These are phyloP conservation scores for Linurgus olivaceus DNA, from an alignment of 2,797 vertebrate genomes.

Conservation along the genomic window DNA sequence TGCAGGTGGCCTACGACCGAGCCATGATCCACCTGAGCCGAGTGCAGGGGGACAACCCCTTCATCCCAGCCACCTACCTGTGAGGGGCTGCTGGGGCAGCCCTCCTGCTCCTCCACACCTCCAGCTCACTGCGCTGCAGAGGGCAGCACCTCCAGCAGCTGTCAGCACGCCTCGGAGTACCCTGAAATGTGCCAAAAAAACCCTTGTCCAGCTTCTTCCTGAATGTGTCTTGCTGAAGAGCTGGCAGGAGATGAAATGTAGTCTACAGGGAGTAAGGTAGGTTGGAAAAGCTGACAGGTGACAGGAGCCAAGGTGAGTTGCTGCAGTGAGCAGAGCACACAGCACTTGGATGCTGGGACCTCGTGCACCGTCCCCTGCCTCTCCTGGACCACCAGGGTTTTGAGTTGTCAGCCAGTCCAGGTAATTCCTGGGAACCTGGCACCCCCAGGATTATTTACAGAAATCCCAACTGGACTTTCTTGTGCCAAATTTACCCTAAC, in stretches of 20 bases:
- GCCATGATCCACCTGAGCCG: constrained; percentile 95
- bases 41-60: constrained; percentile 88
- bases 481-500: constrained; percentile 74
- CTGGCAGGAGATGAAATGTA: constrained; percentile 35
- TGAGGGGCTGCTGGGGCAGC: constrained; percentile 56
- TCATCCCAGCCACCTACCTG: constrained; percentile 86
- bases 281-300: neutral
- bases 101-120: neutral
- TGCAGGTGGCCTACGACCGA: constrained; percentile 96
- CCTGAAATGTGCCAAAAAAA: constrained; percentile 72
- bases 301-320: neutral
- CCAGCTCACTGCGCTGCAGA: neutral
- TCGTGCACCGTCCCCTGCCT: neutral
- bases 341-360: neutral
- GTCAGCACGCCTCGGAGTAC: neutral
- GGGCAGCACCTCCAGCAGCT: neutral
- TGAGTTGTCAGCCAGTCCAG: neutral
- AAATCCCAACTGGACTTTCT: constrained; percentile 35
- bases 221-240: constrained; percentile 52
- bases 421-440: neutral
- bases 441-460: neutral
- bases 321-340: neutral
- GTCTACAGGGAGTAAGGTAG: neutral
- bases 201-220: constrained; percentile 12
- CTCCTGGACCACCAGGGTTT: neutral